Evolutionary conservation across 2,888 invertebrate genomes (phyloP), one percentile per base, ranked within the genome.

Genomic region (Camponotus fellah): DNA sequence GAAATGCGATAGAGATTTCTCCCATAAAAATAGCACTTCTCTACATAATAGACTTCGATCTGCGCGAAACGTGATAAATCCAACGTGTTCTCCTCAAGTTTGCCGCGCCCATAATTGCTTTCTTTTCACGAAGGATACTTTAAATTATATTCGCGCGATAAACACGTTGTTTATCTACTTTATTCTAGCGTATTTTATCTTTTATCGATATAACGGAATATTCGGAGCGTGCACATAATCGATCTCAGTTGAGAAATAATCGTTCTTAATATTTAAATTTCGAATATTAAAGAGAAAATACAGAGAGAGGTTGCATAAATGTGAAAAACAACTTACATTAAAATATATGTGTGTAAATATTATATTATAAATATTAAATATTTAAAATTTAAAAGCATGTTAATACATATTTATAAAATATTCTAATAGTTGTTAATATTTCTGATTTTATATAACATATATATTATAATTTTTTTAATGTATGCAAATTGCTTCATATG

Each of bases 21-120:
- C 6, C 8, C 0, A 46, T 72, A 80, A 72, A 79, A 79, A 79
- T 60, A 79, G 9, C 12, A 14, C 26, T 8, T 80, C 43, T 4
- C 46, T 26, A 26, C 26, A 26, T 60, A 72, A 80, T 72, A 80
- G 26, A 72, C 60, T 69, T 34, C 17, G 17, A 71, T 79, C 21
- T 26, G 40, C 58, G 58, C n/a, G 56, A 68, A 34, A 34, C 34
- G 32, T 34, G 69, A 69, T 69, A n/a, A 69, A 53, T 69, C 46
- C 69, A n/a, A 34, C 12, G n/a, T 58, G 34, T 37, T 79, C 17
- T 71, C 12, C 17, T 58, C 46, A 14, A 21, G 4, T 64, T 76
- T n/a, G 14, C 37, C 53, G 37, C 76, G 34, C 72, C 72, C 60
- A 79, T 37, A 46, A 79, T 79, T 17, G 34, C 8, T 4, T 58